These are phyloP conservation scores for Cnemophilus loriae DNA, from an alignment of 2,113 vertebrate species.

Conservation along the genomic window DNA sequence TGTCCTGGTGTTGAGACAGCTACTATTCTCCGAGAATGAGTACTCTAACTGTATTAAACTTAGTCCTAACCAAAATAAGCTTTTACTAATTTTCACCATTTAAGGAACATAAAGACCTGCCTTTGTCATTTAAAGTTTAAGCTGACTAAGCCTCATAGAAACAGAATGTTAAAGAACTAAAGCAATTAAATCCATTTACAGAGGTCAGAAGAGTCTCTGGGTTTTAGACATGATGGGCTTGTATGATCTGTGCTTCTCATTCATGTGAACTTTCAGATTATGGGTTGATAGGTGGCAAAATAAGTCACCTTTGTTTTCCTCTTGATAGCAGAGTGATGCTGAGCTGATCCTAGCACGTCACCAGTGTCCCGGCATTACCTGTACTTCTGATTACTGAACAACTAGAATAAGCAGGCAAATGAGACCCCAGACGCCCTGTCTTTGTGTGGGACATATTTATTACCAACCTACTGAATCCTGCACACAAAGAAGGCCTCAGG, in stretches of 20 bases:
- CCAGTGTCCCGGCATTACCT: not conserved
- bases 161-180: conserved; percentile 14
- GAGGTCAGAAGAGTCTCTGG: conserved; percentile 38
- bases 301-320: conserved; percentile 9
- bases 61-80: conserved; percentile 58
- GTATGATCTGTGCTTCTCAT: not conserved
- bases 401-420: not conserved
- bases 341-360: conserved; percentile 10
- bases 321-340: not conserved
- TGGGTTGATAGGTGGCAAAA: not conserved
- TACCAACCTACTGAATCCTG: conserved; percentile 33
- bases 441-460: conserved; percentile 48
- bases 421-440: conserved; percentile 9
- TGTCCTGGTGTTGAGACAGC: conserved; percentile 40
- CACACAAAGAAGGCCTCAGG: conserved; percentile 15
- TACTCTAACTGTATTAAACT: conserved; percentile 45
- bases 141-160: conserved; percentile 58
- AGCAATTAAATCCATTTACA: conserved; percentile 59
- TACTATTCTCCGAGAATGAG: not conserved
- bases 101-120: conserved; percentile 49
- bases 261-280: conserved; percentile 3
- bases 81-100: conserved; percentile 61
- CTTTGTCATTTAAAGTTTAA: conserved; percentile 59
- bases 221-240: not conserved
- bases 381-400: conserved; percentile 36